phyloP scores from a whole-genome alignment of 2,797 vertebrate genomes.

The Periophthalmus magnuspinnatus region DNA sequence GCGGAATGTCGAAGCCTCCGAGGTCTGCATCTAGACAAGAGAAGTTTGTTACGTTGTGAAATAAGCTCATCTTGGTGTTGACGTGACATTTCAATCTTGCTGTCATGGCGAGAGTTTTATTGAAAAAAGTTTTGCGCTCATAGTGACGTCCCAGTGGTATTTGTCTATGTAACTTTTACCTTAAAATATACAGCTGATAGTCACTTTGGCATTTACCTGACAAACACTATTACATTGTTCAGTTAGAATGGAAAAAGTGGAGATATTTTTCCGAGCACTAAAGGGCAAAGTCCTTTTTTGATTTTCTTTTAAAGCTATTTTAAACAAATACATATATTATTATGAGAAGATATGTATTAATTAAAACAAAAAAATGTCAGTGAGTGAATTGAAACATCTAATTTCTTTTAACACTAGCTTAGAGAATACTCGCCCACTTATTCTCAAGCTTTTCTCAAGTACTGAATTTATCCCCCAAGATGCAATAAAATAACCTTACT shows the following conservation, averaged over 20 bases:
- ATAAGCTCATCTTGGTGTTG: slow-evolving; percentile 54
- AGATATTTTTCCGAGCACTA: not conserved
- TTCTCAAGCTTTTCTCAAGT: too few relatives aligned
- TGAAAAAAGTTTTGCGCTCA: slow-evolving; percentile 34
- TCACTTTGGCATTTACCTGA: not conserved
- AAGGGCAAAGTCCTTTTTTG: not conserved
- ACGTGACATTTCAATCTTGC: slow-evolving; percentile 63
- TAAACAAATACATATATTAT: too few relatives aligned
- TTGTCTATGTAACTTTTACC: slow-evolving; percentile 24
- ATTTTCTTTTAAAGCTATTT: too few relatives aligned
- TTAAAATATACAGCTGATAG: slow-evolving; percentile 6
- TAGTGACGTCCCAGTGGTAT: slow-evolving; percentile 36
- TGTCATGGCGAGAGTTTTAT: slow-evolving; percentile 21
- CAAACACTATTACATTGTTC: not conserved
- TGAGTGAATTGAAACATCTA: too few relatives aligned
- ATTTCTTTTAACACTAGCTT: too few relatives aligned
- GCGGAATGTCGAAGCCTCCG: slow-evolving; percentile 51
- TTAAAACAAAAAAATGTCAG: too few relatives aligned
- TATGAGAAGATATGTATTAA: too few relatives aligned
- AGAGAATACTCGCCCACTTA: too few relatives aligned
- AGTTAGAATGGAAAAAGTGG: not conserved
- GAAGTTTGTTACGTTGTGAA: slow-evolving; percentile 52
- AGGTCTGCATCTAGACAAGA: slow-evolving; percentile 55
- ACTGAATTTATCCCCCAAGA: too few relatives aligned
- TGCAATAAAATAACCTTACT: too few relatives aligned